These are phyloP conservation scores for Clanis bilineata DNA, from an alignment of 2,888 invertebrate species.

Conservation along the genomic window DNA sequence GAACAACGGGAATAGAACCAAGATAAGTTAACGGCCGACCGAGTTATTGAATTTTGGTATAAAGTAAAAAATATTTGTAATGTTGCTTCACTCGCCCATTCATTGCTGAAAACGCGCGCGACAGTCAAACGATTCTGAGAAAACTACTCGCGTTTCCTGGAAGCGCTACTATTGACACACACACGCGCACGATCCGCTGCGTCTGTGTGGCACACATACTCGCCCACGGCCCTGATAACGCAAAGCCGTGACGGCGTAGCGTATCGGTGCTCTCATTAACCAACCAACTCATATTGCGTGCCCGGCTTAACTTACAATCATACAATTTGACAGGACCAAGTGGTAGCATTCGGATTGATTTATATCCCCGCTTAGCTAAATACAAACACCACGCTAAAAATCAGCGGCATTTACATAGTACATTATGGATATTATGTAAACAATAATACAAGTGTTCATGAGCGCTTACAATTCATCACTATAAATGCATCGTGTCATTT, in stretches of 20 bases:
- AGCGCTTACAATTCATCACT: background rate
- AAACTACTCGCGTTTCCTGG: conserved; percentile 78
- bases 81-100: conserved; percentile 55
- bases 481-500: background rate
- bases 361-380: background rate
- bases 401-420: background rate
- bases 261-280: conserved; percentile 75
- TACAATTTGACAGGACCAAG: conserved; percentile 58
- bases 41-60: conserved; percentile 22
- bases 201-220: conserved; percentile 58
- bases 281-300: conserved; percentile 63
- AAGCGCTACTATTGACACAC: conserved; percentile 75
- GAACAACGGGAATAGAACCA: conserved; percentile 31
- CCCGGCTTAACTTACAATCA: conserved; percentile 71
- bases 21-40: conserved; percentile 37
- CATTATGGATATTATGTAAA: background rate
- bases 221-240: conserved; percentile 75
- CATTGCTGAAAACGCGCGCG: conserved; percentile 75
- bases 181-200: conserved; percentile 46
- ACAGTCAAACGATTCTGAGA: conserved; percentile 74
- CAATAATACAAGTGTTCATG: background rate
- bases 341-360: conserved; percentile 32
- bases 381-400: background rate
- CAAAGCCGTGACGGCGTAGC: conserved; percentile 65
- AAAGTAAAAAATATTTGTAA: conserved; percentile 34